Evolutionary conservation across 2,113 vertebrate genomes (phyloP), one percentile per base, ranked within the genome.

Genomic region (Typhlomys cinereus): DNA sequence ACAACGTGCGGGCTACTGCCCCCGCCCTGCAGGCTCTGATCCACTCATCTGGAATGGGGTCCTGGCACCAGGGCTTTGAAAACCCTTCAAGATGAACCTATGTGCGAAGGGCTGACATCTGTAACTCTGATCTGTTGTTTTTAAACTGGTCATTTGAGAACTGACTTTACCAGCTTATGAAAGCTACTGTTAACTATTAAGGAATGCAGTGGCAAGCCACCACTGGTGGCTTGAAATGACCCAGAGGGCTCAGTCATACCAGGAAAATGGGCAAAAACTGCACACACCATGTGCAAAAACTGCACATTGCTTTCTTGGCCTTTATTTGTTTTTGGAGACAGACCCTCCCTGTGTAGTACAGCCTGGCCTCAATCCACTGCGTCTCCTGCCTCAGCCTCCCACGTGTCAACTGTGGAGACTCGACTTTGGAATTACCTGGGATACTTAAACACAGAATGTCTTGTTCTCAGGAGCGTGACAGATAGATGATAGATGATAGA

Each of bases 61-160:
- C 17, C 52, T 27, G 18, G 11, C 23, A 2, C 4, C 66, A 73
- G 17, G 13, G 41, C 69, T 78, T 90, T 61, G 23, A 61, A 85
- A 89, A 57, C 14, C n/a, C 59, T 80, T 52, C 71, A 34, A 20
- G 34, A 71, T 57, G 59, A 91, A 94, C 75, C 34, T 73, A 85
- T 44, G 78, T 2, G 5, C 23, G 69, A 41, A 59, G 18, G 15
- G 7, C 21, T 71, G n/a, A 62, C 75, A 11, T 76, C 54, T n/a
- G 14, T n/a, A 50, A 54, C 39, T 64, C 62, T 64, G 21, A 69
- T 64, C 62, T 64, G 21, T 74, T 39, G 57, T 48, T 64, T 80
- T 39, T 8, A 66, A 6, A 62, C n/a, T 81, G 31, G 41, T 61
- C n/a, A 12, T n/a, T 18, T 21, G 15, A 18, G 17, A 80, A n/a